Conservation (phyloP, 1,140 invertebrate genomes). For the Penaeus vannamei region DNA sequence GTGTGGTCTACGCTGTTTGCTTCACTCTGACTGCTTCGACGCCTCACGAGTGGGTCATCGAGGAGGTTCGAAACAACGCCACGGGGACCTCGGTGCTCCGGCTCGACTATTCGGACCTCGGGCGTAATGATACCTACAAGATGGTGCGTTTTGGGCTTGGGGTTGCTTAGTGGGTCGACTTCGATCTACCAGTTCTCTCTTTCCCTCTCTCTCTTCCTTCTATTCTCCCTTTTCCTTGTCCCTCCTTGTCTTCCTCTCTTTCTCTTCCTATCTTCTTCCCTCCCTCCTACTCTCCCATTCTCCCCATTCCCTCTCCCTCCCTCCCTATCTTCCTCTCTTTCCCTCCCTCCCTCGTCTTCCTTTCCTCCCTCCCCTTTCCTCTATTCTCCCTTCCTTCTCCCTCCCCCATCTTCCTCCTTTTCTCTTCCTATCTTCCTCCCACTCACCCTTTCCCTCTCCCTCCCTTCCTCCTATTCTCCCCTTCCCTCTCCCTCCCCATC, state of each 20-base stretch:
- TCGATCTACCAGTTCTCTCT: too few relatives aligned
- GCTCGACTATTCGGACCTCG: background rate
- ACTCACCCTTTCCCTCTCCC: background rate
- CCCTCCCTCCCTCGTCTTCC: background rate
- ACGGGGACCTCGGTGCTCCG: constrained; percentile 63
- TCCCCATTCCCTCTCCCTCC: background rate
- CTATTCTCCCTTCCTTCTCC: background rate
- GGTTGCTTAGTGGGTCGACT: too few relatives aligned
- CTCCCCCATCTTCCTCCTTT: background rate
- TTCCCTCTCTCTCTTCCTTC: too few relatives aligned
- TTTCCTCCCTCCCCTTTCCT: background rate
- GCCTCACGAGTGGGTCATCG: constrained; percentile 77
- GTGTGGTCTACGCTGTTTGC: constrained; percentile 77
- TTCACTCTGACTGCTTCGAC: constrained; percentile 78
- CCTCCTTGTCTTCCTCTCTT: background rate
- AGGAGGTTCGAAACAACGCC: constrained; percentile 67
- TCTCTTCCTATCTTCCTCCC: background rate
- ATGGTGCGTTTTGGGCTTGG: constrained; percentile 9
- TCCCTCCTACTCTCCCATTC: background rate
- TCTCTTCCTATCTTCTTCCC: background rate
- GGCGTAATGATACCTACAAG: constrained; percentile 62
- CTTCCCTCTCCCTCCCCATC: background rate
- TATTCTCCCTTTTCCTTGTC: too few relatives aligned
- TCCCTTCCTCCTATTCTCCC: background rate
- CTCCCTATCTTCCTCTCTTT: background rate